Percentiles rank a stretch among this genome's conserved stretches.
These are phyloP conservation scores for Parazoanthus atlanticus DNA, from an alignment of 92 coral and sea anemone genomes.

Conservation along the genomic window DNA sequence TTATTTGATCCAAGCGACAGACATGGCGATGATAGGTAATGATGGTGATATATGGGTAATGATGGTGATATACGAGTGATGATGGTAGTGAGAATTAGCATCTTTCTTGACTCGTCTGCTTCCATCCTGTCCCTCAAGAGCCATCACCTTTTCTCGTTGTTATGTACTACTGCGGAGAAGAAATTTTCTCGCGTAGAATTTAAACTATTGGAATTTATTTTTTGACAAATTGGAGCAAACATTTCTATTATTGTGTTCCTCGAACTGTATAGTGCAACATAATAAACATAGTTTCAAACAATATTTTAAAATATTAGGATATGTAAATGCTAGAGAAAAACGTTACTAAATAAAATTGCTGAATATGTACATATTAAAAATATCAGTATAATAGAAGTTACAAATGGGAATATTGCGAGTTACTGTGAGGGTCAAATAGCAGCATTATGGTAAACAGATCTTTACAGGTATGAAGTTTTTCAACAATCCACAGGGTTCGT, in stretches of 20 bases:
- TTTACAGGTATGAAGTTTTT: too few species aligned
- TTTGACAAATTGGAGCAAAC: not conserved
- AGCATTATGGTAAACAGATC: too few species aligned
- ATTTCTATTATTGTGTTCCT: not conserved
- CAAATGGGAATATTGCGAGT: too few species aligned
- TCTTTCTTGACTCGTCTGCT: not conserved
- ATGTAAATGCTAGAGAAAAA: constrained; percentile 9
- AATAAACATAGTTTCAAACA: constrained; percentile 5
- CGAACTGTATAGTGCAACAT: not conserved
- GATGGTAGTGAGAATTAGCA: not conserved
- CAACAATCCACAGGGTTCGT: too few species aligned
- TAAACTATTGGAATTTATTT: not conserved
- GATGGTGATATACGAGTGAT: not conserved
- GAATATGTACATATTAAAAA: not conserved
- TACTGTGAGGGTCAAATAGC: too few species aligned
- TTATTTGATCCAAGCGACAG: not conserved
- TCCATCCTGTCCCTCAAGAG: not conserved
- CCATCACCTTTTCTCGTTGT: not conserved
- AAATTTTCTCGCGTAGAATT: not conserved
- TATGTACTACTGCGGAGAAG: not conserved
- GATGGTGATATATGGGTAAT: not conserved
- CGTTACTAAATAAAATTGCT: not conserved
- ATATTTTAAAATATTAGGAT: constrained; percentile 13
- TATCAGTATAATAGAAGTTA: too few species aligned
- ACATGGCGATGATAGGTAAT: not conserved